Base-by-base conservation (phyloP, 2,113 vertebrate species). In the Morone chrysops region DNA sequence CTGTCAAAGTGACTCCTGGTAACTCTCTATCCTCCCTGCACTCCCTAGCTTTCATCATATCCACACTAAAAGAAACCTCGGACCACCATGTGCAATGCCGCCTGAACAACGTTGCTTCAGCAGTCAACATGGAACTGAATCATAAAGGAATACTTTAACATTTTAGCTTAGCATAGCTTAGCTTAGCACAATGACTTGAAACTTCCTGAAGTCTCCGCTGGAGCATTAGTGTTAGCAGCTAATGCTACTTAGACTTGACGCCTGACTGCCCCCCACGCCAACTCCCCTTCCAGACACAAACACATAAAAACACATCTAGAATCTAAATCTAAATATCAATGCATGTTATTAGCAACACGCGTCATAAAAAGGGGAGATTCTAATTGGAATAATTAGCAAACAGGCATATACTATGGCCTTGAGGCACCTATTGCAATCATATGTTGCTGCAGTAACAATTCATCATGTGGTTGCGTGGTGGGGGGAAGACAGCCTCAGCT, bases 321-420 rank as follows among this genome's bases (percentile, higher is more conserved):
- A n/a, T 63, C 6, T 25, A 65, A 8, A 77, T 22, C 2, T 22
- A 36, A 56, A 78, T 10, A 70, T 82, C 54, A 72, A 43, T 80
- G 53, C 38, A 70, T 62, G 40, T 62, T 67, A 82, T 81, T 68
- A 51, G 43, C 75, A 78, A 79, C 77, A 71, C 83, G 87, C 83
- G 82, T 61, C 70, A 70, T 60, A 68, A 66, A 71, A 62, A 69
- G 8, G 36, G 69, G 59, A 68, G 56, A 82, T 76, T 72, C 14
- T 90, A 84, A 94, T 94, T 85, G 56, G 62, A 81, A 80, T 92
- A 93, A 93, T 94, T 93, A 93, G 78, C 80, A 79, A 87, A 91
- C 20, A 90, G 66, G 82, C 63, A 67, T 60, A 84, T 25, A 65
- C 72, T 65, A 14, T 4, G 18, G 77, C 83, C 83, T 53, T 5